A percentile compares a stretch with the other conserved stretches of the same genome.
phyloP scores from a whole-genome alignment of 2,113 vertebrate species.

The Hypocryptadius cinnamomeus region DNA sequence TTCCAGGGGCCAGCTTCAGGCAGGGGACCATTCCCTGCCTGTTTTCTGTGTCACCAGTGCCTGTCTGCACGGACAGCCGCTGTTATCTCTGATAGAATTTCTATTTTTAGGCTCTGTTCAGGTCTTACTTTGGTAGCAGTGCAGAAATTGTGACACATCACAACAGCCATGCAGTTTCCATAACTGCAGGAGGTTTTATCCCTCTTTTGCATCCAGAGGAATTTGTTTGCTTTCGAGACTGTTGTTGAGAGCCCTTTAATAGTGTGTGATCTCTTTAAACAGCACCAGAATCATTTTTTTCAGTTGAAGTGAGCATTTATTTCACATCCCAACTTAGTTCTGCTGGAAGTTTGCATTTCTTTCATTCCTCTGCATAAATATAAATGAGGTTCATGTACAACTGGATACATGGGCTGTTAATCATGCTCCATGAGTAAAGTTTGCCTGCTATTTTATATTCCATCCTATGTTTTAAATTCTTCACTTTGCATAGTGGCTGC shows the following conservation, averaged over 20 bases:
- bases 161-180: neutral
- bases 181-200: neutral
- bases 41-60: neutral
- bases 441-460: neutral
- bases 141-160: neutral
- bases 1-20: neutral
- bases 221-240: slow-evolving; percentile 18
- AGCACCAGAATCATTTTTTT: neutral
- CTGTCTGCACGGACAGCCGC: neutral
- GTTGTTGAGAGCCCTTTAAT: neutral
- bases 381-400: neutral
- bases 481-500: neutral
- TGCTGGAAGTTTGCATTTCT: neutral
- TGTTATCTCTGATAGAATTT: neutral
- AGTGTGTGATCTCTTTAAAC: neutral
- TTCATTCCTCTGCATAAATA: neutral
- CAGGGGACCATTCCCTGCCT: neutral
- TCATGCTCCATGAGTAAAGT: neutral
- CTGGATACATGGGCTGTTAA: neutral
- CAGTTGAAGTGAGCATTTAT: neutral
- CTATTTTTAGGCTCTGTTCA: neutral
- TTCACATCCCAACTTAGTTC: neutral
- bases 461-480: neutral
- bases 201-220: neutral
- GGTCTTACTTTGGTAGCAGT: neutral